Percentiles rank a stretch among this genome's conserved stretches.
Conservation (phyloP, 1,140 invertebrate genomes). For the Drosophila pallidifrons region DNA sequence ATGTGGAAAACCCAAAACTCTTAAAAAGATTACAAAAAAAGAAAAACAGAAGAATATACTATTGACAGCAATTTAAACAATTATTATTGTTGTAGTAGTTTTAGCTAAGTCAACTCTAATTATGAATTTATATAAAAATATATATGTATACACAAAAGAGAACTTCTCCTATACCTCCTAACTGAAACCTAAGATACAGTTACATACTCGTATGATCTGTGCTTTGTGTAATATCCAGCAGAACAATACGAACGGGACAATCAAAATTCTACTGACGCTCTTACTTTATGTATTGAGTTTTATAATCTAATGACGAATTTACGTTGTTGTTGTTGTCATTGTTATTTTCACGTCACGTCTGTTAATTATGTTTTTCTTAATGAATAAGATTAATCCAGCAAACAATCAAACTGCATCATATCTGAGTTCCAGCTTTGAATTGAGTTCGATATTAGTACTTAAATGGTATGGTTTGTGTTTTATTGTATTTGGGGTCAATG, state of each 20-base stretch:
- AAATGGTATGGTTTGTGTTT: constrained; percentile 5
- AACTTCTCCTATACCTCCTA: constrained; percentile 34
- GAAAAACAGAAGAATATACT: constrained; percentile 17
- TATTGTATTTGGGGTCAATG: constrained; percentile 15
- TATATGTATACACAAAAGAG: constrained; percentile 48
- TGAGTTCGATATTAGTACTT: constrained; percentile 2
- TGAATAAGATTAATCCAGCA: constrained; percentile 32
- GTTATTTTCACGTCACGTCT: constrained; percentile 14
- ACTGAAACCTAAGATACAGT: constrained; percentile 20
- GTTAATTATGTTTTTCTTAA: constrained; percentile 12
- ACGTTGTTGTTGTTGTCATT: constrained; percentile 36
- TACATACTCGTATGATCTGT: constrained; percentile 38
- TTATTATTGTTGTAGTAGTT: constrained; percentile 78
- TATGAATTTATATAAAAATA: constrained; percentile 59
- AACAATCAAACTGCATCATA: constrained; percentile 44
- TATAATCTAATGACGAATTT: constrained; percentile 38
- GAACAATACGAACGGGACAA: constrained; percentile 77
- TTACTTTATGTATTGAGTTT: constrained; percentile 52
- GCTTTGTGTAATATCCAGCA: constrained; percentile 61
- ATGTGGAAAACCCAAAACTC: constrained; percentile 43
- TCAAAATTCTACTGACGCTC: constrained; percentile 78
- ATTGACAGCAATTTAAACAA: constrained; percentile 64
- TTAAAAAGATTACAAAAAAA: constrained; percentile 37
- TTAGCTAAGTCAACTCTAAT: constrained; percentile 49
- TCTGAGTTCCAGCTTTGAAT: constrained; percentile 20